Evolutionary conservation across 2,113 vertebrate species (phyloP).

Genomic region (Jacana jacana): DNA sequence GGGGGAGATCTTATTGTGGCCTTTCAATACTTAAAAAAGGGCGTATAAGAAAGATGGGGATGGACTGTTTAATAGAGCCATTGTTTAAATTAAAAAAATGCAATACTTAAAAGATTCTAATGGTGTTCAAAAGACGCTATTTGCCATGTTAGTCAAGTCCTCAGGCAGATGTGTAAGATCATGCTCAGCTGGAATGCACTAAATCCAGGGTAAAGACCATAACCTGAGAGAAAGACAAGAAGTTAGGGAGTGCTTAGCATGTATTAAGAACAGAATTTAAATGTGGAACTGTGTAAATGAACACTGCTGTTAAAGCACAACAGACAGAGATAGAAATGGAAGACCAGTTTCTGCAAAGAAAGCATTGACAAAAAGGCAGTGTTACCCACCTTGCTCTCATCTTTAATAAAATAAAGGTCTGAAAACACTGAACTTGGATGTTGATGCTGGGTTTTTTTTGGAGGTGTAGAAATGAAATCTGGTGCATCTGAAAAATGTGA

Average conservation of each 20-base stretch:
- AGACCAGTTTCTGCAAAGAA: neutral
- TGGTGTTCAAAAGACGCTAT: neutral
- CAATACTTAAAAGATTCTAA: neutral
- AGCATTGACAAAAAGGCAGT: neutral
- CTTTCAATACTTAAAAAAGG: neutral
- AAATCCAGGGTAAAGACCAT: neutral
- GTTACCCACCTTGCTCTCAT: neutral
- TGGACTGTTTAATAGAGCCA: too few species aligned
- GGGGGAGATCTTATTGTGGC: neutral
- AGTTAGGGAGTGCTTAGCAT: neutral
- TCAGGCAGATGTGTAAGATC: neutral
- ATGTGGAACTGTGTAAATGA: neutral
- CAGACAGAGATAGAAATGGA: too few species aligned
- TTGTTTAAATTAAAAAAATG: neutral
- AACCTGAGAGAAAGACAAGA: neutral
- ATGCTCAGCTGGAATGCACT: neutral
- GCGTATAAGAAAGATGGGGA: neutral
- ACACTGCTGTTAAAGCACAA: neutral
- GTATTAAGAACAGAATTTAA: neutral
- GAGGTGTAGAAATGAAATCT: neutral
- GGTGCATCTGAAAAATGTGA: neutral
- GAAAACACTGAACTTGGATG: neutral
- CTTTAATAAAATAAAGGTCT: neutral
- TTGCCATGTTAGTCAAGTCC: neutral
- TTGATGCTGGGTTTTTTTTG: neutral